These are phyloP conservation scores for Byasa hedistus DNA, from an alignment of 2,888 invertebrate species.

Conservation along the genomic window DNA sequence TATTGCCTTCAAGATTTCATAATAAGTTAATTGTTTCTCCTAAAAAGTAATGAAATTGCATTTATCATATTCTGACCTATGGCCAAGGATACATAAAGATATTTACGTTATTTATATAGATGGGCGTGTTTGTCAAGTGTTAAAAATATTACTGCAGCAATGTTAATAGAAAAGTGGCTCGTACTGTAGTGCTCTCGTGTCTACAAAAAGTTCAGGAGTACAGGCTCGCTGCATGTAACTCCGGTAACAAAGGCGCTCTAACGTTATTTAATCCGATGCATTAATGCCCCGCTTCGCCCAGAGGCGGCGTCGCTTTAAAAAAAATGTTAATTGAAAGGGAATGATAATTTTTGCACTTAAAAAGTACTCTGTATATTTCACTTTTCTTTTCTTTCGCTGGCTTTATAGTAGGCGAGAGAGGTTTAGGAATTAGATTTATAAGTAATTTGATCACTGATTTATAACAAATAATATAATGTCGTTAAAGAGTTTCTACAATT, in stretches of 20 bases:
- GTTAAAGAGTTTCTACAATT: too few relatives aligned
- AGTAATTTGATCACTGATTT: too few relatives aligned
- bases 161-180: neutral
- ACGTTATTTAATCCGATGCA: constrained; percentile 71
- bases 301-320: constrained; percentile 35
- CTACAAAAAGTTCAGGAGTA: constrained; percentile 17
- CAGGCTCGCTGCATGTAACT: constrained; percentile 52
- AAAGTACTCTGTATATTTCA: neutral
- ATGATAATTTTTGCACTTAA: constrained; percentile 14
- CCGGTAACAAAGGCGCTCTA: constrained; percentile 75
- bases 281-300: constrained; percentile 65
- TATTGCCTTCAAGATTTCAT: too few relatives aligned
- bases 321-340: constrained; percentile 25
- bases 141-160: neutral
- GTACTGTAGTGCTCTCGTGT: constrained; percentile 2
- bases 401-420: neutral
- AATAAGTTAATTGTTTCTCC: too few relatives aligned
- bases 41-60: too few relatives aligned
- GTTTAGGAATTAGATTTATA: neutral
- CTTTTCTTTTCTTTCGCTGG: neutral
- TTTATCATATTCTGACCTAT: too few relatives aligned
- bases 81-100: too few relatives aligned
- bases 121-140: too few relatives aligned
- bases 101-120: too few relatives aligned
- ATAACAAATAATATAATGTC: too few relatives aligned